Conservation (phyloP, 2,113 vertebrate species). For the Glaucomys volans region DNA sequence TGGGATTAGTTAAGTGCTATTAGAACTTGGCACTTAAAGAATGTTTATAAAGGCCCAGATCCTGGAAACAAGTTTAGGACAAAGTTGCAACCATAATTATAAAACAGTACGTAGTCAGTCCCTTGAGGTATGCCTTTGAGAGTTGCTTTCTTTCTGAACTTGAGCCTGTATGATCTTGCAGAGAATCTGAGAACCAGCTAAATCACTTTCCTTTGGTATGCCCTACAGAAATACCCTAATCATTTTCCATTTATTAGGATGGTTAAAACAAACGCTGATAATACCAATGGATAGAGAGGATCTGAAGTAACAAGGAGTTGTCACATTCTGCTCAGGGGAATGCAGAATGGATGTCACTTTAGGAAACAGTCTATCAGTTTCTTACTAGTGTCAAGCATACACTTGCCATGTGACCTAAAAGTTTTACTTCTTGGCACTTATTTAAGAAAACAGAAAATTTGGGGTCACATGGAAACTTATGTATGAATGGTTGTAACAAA, state of each 20-base stretch:
- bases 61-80: not conserved
- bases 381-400: not conserved
- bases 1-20: not conserved
- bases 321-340: not conserved
- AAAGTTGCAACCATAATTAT: not conserved
- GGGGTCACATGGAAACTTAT: not conserved
- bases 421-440: not conserved
- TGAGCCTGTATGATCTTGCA: not conserved
- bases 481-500: not conserved
- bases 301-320: fast-evolving
- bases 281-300: not conserved
- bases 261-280: not conserved
- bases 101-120: no score
- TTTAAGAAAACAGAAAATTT: not conserved
- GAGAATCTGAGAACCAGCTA: not conserved
- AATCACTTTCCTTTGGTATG: not conserved
- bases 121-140: not conserved
- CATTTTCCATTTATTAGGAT: no score
- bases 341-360: not conserved
- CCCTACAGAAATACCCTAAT: not conserved
- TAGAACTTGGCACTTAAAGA: not conserved
- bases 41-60: not conserved
- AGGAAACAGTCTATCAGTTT: not conserved
- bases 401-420: not conserved
- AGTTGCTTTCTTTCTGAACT: not conserved